phyloP scores from a whole-genome alignment of 2,797 vertebrate genomes.

The Lutjanus argentimaculatus region DNA sequence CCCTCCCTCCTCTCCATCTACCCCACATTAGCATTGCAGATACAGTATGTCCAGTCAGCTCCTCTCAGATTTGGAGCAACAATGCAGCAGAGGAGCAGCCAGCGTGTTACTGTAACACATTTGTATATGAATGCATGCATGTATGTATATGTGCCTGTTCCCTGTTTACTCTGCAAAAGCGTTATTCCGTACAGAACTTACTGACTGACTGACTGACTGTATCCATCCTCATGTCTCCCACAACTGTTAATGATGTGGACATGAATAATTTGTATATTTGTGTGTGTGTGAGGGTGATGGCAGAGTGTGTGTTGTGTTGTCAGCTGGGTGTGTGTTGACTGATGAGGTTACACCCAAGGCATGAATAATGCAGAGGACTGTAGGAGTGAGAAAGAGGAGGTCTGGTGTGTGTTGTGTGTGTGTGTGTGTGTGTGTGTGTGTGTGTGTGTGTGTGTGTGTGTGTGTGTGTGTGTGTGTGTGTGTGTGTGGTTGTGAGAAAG shows the following conservation, averaged over 20 bases:
- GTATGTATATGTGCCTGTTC: background rate
- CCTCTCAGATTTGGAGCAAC: background rate
- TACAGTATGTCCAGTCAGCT: slow-evolving; percentile 9
- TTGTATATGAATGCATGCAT: background rate
- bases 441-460: background rate
- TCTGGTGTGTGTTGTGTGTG: slow-evolving; percentile 10
- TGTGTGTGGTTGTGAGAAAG: background rate
- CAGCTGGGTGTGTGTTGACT: slow-evolving; percentile 65
- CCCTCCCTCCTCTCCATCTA: background rate
- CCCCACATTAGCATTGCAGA: slow-evolving; percentile 24
- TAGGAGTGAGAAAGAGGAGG: slow-evolving; percentile 44
- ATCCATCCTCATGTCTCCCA: no score
- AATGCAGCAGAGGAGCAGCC: background rate
- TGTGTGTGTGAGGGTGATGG: slow-evolving; percentile 14
- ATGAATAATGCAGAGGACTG: slow-evolving; percentile 76
- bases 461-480: slow-evolving; percentile 21
- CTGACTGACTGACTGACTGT: no score
- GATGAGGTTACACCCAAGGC: slow-evolving; percentile 78
- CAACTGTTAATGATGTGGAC: slow-evolving; percentile 48
- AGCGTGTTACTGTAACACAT: background rate
- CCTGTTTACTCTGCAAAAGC: background rate
- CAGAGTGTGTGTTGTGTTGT: slow-evolving; percentile 61
- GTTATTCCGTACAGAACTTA: background rate
- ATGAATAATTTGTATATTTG: slow-evolving; percentile 49
- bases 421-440: slow-evolving; percentile 1